A percentile compares a stretch with the other conserved stretches of the same genome.
phyloP scores from a whole-genome alignment of 2,888 invertebrate species.

The Ichneumoninae sp. region DNA sequence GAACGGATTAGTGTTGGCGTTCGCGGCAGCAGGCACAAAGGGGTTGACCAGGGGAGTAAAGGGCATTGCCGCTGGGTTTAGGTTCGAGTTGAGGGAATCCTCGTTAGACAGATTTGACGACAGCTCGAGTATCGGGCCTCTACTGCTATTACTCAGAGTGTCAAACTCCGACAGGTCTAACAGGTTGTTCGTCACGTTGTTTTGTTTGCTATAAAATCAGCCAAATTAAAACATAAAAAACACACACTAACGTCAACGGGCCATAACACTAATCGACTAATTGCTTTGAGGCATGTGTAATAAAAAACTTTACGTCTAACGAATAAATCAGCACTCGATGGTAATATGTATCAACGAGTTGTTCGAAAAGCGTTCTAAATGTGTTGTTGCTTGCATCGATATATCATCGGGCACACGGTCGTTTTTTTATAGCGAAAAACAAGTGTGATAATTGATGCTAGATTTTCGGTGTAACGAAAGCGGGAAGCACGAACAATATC shows the following conservation, averaged over 20 bases:
- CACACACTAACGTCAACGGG: conserved; percentile 64
- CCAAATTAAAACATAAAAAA: conserved; percentile 74
- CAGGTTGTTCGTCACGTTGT: conserved; percentile 86
- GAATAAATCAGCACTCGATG: conserved; percentile 25
- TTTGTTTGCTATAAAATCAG: conserved; percentile 84
- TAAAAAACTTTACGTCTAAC: conserved; percentile 15
- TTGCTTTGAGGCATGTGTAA: conserved; percentile 52
- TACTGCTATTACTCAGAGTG: conserved; percentile 83
- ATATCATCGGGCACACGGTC: conserved; percentile 8
- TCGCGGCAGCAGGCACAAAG: conserved; percentile 78
- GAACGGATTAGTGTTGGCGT: conserved; percentile 82
- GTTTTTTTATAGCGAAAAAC: background rate
- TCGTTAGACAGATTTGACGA: conserved; percentile 81
- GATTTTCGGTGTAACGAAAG: conserved; percentile 32
- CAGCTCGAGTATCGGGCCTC: conserved; percentile 82
- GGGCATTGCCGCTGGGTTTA: conserved; percentile 82
- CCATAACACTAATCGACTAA: conserved; percentile 67
- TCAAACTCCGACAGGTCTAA: conserved; percentile 85
- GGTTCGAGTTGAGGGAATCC: conserved; percentile 83
- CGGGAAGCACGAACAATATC: conserved; percentile 35
- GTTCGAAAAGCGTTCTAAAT: conserved; percentile 35
- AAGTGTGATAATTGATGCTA: background rate
- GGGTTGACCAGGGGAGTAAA: conserved; percentile 82
- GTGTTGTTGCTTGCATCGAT: conserved; percentile 39
- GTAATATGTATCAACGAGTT: conserved; percentile 9